These are phyloP conservation scores for Bubalus kerabau DNA, from an alignment of 2,113 vertebrate genomes.

Conservation along the genomic window DNA sequence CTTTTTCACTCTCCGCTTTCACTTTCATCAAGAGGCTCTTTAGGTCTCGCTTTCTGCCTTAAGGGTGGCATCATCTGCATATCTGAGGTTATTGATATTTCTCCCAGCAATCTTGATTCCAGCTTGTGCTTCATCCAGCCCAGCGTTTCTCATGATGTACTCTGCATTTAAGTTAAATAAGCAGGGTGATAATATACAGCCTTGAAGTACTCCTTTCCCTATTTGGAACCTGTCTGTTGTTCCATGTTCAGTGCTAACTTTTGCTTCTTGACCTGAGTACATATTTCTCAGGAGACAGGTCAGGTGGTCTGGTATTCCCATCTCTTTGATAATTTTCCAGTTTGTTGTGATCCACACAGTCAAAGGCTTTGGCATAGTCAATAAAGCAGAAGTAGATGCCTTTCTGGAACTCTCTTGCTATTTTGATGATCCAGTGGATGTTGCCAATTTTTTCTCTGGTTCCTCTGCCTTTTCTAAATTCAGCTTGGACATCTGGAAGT, in stretches of 20 bases:
- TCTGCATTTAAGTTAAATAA: neutral
- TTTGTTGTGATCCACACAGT: neutral
- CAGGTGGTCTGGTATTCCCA: neutral
- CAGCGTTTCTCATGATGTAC: neutral
- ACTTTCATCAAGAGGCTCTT: neutral
- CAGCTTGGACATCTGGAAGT: neutral
- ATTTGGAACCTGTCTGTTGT: neutral
- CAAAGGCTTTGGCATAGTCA: neutral
- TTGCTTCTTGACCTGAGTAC: neutral
- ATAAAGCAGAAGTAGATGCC: neutral
- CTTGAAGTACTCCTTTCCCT: neutral
- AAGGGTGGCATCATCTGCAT: neutral
- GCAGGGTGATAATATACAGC: neutral
- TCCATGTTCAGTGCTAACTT: neutral
- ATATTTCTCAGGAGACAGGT: neutral
- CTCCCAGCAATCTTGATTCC: accelerated
- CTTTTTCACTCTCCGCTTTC: neutral
- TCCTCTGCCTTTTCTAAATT: neutral
- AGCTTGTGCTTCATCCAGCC: neutral
- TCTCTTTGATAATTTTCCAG: neutral
- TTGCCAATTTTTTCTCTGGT: neutral
- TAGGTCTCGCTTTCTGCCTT: neutral
- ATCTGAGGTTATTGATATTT: neutral
- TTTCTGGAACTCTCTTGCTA: neutral
- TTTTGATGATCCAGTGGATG: neutral